Evolutionary conservation across 1,140 invertebrate species (phyloP), one percentile per base, ranked within the genome.

Genomic region (Centruroides vittatus): DNA sequence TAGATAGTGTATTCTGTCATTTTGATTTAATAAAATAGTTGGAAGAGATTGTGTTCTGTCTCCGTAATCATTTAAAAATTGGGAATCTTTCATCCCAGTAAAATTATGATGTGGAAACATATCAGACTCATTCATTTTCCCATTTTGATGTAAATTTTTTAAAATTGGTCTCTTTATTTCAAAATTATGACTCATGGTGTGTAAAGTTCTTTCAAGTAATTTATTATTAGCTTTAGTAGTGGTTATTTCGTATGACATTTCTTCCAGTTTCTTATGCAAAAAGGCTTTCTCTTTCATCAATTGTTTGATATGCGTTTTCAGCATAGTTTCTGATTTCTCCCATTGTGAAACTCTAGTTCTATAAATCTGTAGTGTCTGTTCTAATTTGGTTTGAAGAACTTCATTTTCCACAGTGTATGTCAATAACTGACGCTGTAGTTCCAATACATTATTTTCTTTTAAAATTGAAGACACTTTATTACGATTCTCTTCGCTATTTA

Each of bases 391-490:
- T 41, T 57, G 46, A 36, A 63, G 34, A 53, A 89, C 87, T 82
- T 91, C 84, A 79, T 89, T 88, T 71, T 89, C 84, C 70, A 88
- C 86, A 69, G 86, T 86, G 60, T 85, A 81, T 7, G 82, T 84
- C 61, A 92, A 81, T 34, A 92, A 77, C 76, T 90, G 87, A 58
- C 87, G 80, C 73, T 88, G 86, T 62, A 92, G 78, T 73, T 89
- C 86, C 41, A 89, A 71, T 4, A 85, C 83, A 74, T 87, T 86
- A 50, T 81, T 82, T 76, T 90, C 87, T 56, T 81, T 78, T 51
- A 92, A 78, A 72, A 92, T 90, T 69, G 86, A 86, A 64, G 84
- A 79, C 68, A 90, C 84, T 73, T 88, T 86, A 61, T 79, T 81
- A 35, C 67, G 68, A 46, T 58, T 63, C 36, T 57, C 60, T 49